Evolutionary conservation across 2,113 vertebrate genomes (phyloP).

Genomic region (Grallaria varia): DNA sequence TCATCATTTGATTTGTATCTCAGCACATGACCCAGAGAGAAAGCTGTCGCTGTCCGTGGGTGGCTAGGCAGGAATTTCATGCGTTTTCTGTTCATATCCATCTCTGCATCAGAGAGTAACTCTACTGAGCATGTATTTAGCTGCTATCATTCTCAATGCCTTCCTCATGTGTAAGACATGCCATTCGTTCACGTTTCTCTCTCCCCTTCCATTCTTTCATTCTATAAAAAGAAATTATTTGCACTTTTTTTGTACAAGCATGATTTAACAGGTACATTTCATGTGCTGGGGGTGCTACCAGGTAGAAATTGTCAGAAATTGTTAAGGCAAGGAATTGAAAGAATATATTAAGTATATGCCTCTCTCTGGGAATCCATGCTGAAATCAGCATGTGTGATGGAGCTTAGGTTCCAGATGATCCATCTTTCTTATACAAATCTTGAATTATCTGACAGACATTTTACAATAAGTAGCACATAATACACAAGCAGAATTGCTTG

Average conservation of each 20-base stretch:
- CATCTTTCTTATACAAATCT: neutral
- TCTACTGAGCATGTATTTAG: neutral
- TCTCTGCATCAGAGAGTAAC: neutral
- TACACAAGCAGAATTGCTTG: neutral
- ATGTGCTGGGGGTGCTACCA: neutral
- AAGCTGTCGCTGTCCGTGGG: neutral
- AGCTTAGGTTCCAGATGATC: neutral
- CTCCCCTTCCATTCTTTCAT: neutral
- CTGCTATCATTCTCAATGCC: neutral
- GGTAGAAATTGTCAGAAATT: neutral
- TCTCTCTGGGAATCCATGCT: neutral
- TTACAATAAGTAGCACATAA: neutral
- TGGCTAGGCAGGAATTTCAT: neutral
- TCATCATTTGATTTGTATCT: neutral
- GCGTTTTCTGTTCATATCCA: neutral
- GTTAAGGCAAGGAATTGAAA: neutral
- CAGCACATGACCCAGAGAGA: neutral
- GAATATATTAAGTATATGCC: neutral
- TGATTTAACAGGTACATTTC: neutral
- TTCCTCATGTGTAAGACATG: neutral
- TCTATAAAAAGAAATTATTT: neutral
- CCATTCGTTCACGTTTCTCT: rapidly evolving
- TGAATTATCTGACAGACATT: neutral
- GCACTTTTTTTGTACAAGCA: neutral
- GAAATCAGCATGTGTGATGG: neutral